phyloP scores from a whole-genome alignment of 2,888 invertebrate genomes.

The Liopterus haemorrhoidalis region DNA sequence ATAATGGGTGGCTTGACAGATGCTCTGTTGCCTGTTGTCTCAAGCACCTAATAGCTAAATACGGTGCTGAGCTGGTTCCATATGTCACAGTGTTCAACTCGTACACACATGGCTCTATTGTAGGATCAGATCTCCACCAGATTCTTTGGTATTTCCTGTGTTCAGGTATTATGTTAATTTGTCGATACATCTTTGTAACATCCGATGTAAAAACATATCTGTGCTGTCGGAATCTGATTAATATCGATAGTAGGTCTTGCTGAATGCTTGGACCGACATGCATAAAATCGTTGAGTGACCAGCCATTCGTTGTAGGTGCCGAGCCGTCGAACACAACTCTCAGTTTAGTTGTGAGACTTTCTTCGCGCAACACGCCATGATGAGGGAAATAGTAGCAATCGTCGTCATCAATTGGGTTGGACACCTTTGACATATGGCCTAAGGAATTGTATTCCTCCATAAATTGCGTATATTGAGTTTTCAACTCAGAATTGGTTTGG shows the following conservation, averaged over 20 bases:
- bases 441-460: constrained; percentile 3
- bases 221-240: constrained; percentile 25
- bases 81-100: too few relatives aligned
- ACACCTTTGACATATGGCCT: constrained; percentile 4
- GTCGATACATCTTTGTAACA: constrained; percentile 26
- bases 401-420: neutral
- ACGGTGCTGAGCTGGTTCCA: too few relatives aligned
- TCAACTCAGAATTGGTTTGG: constrained; percentile 1
- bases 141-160: too few relatives aligned
- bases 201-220: constrained; percentile 20
- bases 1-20: too few relatives aligned
- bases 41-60: too few relatives aligned
- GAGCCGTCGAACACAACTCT: constrained; percentile 15
- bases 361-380: constrained; percentile 7
- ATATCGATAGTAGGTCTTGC: constrained; percentile 25
- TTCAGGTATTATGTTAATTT: too few relatives aligned
- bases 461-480: neutral
- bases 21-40: too few relatives aligned
- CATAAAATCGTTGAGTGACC: constrained; percentile 9
- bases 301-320: constrained; percentile 5
- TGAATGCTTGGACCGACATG: constrained; percentile 38
- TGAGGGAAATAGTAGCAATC: constrained; percentile 9
- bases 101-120: too few relatives aligned
- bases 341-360: constrained; percentile 13
- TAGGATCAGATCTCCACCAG: too few relatives aligned